phyloP scores from a whole-genome alignment of 2,113 vertebrate species.

The Indicator maculatus region DNA sequence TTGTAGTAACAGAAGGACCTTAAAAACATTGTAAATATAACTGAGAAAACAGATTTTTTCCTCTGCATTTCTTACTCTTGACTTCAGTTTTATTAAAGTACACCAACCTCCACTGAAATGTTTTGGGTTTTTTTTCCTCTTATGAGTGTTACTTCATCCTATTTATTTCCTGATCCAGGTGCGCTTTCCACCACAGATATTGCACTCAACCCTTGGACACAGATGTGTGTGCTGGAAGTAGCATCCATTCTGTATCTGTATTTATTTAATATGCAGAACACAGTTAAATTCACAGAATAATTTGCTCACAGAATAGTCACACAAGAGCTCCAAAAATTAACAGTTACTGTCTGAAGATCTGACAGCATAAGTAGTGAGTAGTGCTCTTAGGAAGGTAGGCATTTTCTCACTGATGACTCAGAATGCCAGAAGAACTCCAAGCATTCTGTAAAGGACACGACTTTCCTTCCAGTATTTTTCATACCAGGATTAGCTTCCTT shows the following conservation, averaged over 20 bases:
- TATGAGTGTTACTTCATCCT: background rate
- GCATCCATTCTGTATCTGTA: background rate
- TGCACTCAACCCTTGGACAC: background rate
- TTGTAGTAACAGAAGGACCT: background rate
- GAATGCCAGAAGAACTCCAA: background rate
- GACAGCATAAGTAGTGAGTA: background rate
- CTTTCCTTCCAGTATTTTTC: background rate
- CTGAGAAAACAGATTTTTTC: background rate
- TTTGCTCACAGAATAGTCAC: background rate
- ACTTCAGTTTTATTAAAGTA: background rate
- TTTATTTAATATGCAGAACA: background rate
- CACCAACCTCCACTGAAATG: accelerated
- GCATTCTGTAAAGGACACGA: background rate
- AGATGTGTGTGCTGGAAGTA: background rate
- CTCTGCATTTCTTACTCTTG: background rate
- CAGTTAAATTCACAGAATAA: background rate
- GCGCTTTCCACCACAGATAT: background rate
- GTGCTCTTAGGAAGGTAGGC: background rate
- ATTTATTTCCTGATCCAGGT: background rate
- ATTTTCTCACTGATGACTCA: background rate
- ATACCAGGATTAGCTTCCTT: background rate
- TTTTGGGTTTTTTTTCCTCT: background rate
- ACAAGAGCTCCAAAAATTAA: background rate
- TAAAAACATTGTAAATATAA: background rate
- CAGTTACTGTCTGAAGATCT: background rate